phyloP scores from a whole-genome alignment of 2,797 vertebrate species.

The Cryptoblepharus egeriae region DNA sequence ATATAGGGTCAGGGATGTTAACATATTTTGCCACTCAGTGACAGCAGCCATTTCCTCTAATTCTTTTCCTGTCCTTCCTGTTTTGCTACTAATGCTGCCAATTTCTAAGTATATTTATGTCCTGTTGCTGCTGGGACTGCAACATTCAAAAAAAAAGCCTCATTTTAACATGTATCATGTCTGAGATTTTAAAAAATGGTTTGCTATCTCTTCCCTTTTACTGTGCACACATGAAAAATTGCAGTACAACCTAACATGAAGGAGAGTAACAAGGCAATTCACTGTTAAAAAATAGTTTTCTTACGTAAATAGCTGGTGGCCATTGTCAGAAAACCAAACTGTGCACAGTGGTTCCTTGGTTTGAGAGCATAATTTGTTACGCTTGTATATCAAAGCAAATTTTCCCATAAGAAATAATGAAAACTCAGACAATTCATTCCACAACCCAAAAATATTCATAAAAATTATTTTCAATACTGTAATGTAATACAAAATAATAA shows the following conservation, averaged over 20 bases:
- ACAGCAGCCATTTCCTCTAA: conserved; percentile 64
- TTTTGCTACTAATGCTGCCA: conserved; percentile 61
- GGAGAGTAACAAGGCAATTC: neutral
- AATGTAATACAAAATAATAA: no score
- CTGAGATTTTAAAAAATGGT: no score
- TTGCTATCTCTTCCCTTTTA: neutral
- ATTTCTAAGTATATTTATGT: conserved; percentile 40
- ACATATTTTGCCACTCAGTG: conserved; percentile 7
- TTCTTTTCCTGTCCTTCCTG: conserved; percentile 69
- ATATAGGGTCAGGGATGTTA: neutral
- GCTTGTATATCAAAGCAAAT: no score
- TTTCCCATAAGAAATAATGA: no score
- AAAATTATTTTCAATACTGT: no score
- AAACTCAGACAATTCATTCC: no score
- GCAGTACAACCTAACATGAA: neutral
- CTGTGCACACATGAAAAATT: rapidly evolving
- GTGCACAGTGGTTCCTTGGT: neutral
- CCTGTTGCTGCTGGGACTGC: conserved; percentile 24
- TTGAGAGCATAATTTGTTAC: no score
- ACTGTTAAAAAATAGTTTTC: neutral
- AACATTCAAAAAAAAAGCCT: conserved; percentile 20
- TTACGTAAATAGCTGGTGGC: neutral
- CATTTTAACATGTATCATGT: neutral
- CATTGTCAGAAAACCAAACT: neutral
- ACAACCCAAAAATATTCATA: no score